A percentile compares a stretch with the other conserved stretches of the same genome.
Conservation (phyloP, 2,113 vertebrate species). For the Haemorhous mexicanus region DNA sequence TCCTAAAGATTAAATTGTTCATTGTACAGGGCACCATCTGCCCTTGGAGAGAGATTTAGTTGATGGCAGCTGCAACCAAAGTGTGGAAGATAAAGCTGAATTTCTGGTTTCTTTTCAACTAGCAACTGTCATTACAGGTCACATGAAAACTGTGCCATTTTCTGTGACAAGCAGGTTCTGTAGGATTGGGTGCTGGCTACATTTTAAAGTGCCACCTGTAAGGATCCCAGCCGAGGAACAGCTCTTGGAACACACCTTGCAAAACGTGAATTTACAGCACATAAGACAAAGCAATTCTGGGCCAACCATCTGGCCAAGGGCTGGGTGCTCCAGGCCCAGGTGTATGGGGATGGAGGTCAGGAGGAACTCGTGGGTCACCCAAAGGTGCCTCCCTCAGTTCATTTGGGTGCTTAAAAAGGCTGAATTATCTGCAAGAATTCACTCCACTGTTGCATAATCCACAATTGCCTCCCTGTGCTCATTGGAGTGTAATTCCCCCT, state of each 20-base stretch:
- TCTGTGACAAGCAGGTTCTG: slow-evolving; percentile 66
- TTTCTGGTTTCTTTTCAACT: slow-evolving; percentile 67
- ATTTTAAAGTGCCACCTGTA: slow-evolving; percentile 63
- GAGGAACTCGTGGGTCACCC: not conserved
- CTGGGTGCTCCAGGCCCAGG: not conserved
- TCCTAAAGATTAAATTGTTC: slow-evolving; percentile 80
- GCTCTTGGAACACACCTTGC: slow-evolving; percentile 49
- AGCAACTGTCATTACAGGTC: slow-evolving; percentile 59
- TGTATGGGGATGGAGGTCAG: not conserved
- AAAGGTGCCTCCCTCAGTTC: not conserved
- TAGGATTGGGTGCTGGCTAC: slow-evolving; percentile 11
- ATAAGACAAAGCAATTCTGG: not conserved
- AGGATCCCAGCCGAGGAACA: slow-evolving; percentile 24
- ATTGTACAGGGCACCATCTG: slow-evolving; percentile 78
- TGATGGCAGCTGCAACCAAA: slow-evolving; percentile 72
- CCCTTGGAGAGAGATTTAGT: slow-evolving; percentile 74
- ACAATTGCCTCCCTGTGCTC: not conserved
- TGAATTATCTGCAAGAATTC: not conserved
- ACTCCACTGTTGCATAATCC: not conserved
- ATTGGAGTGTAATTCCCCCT: not conserved
- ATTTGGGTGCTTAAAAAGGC: not conserved
- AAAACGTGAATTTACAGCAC: not conserved
- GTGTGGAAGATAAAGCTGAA: slow-evolving; percentile 70
- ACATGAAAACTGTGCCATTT: slow-evolving; percentile 64
- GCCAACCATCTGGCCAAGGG: not conserved